A percentile compares a stretch with the other conserved stretches of the same genome.
phyloP scores from a whole-genome alignment of 35 echinoderm and acorn worm genomes.

The Apostichopus parvimensis region DNA sequence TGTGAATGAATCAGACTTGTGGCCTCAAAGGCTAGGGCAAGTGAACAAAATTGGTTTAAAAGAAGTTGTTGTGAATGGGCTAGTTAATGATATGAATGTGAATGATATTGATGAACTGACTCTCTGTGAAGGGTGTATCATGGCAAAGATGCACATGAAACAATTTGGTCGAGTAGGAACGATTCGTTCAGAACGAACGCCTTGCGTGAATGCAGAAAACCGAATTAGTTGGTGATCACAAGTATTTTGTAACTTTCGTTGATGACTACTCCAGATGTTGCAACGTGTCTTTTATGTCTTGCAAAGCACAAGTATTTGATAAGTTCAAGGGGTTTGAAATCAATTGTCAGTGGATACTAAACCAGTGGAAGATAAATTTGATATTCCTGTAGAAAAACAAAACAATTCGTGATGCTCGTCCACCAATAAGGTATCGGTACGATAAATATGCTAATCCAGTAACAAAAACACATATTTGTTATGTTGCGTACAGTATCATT shows the following conservation, averaged over 20 bases:
- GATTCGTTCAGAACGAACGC: neutral
- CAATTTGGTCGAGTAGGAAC: neutral
- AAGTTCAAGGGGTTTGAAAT: neutral
- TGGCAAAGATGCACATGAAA: neutral
- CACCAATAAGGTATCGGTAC: too few species aligned
- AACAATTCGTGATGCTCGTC: too few species aligned
- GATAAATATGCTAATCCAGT: too few species aligned
- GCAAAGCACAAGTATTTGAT: neutral
- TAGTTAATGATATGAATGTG: neutral
- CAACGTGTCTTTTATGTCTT: neutral
- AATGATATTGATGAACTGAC: neutral
- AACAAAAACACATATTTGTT: too few species aligned
- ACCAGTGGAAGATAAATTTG: too few species aligned
- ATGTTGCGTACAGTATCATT: too few species aligned
- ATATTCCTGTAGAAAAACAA: too few species aligned
- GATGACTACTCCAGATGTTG: neutral
- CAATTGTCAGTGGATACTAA: too few species aligned
- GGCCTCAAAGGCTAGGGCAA: neutral
- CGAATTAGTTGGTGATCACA: slow-evolving; percentile 9
- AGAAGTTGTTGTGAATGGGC: neutral
- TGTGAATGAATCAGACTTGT: neutral
- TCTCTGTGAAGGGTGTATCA: slow-evolving; percentile 14
- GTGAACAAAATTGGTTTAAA: slow-evolving; percentile 5
- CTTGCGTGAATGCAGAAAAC: neutral
- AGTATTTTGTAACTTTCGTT: neutral